Conservation (phyloP, 2,113 vertebrate species). For the Sceloporus undulatus region DNA sequence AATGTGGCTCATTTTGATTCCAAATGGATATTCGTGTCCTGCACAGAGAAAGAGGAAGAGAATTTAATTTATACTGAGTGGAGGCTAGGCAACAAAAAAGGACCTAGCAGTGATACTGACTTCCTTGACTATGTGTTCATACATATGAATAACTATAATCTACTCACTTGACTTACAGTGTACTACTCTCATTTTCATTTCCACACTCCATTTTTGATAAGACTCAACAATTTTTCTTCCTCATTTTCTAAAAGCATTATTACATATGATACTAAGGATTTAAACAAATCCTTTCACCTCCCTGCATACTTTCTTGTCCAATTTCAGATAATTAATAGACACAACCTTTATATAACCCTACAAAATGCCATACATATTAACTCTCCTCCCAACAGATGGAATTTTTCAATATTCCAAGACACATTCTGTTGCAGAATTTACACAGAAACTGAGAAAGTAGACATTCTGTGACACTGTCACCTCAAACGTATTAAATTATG, state of each 20-base stretch:
- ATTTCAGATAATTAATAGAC: neutral
- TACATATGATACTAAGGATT: neutral
- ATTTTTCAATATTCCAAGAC: too few species aligned
- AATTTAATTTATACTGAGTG: constrained; percentile 38
- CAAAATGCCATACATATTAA: neutral
- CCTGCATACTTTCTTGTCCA: neutral
- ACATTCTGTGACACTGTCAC: too few species aligned
- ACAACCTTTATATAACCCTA: neutral
- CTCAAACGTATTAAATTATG: too few species aligned
- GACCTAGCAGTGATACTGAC: constrained; percentile 11
- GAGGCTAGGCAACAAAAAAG: constrained; percentile 6
- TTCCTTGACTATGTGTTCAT: neutral
- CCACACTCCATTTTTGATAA: neutral
- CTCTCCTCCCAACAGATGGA: too few species aligned
- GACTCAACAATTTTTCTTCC: neutral
- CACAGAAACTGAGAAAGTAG: too few species aligned
- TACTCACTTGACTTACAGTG: constrained; percentile 14
- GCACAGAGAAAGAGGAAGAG: constrained; percentile 66
- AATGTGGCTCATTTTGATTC: constrained; percentile 96
- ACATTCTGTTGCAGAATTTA: too few species aligned
- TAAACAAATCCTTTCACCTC: neutral
- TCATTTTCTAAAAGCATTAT: neutral
- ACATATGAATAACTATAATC: constrained; percentile 27
- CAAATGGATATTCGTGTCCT: constrained; percentile 96
- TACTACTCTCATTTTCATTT: neutral